phyloP scores from a whole-genome alignment of 2,888 invertebrate genomes.

The Scelioninae gen. 2 region DNA sequence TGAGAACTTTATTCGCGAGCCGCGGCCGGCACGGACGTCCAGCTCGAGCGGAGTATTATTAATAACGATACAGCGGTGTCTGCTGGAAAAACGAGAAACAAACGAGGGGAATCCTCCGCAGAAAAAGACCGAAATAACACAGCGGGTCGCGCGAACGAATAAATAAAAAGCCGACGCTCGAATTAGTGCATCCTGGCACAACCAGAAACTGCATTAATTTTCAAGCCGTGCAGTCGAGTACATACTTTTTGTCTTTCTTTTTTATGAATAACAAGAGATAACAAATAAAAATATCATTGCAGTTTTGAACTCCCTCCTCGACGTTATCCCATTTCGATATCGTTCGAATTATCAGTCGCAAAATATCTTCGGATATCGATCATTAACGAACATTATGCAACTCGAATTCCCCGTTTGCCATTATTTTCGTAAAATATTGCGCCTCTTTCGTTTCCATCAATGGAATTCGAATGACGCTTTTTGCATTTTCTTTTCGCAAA shows the following conservation, averaged over 20 bases:
- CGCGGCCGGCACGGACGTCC: conserved; percentile 31
- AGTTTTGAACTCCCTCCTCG: conserved; percentile 24
- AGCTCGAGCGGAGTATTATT: conserved; percentile 53
- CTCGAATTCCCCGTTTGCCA: too few species aligned
- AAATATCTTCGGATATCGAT: too few species aligned
- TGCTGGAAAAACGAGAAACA: conserved; percentile 48
- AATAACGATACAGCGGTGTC: conserved; percentile 51
- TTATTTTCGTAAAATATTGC: too few species aligned
- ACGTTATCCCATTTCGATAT: conserved; percentile 5
- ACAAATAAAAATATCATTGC: conserved; percentile 44
- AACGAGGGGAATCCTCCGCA: conserved; percentile 17
- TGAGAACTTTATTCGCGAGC: conserved; percentile 45
- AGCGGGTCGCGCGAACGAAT: conserved; percentile 57
- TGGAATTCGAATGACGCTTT: too few species aligned
- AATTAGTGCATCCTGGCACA: conserved; percentile 67
- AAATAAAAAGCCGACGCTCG: conserved; percentile 65
- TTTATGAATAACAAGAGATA: conserved; percentile 44
- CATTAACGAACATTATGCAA: too few species aligned
- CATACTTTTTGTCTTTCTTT: conserved; percentile 38
- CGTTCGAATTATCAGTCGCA: too few species aligned
- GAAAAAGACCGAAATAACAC: conserved; percentile 52
- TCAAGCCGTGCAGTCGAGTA: conserved; percentile 48
- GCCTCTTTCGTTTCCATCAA: too few species aligned
- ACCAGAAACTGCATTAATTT: conserved; percentile 67
- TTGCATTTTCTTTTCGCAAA: too few species aligned